A percentile compares a stretch with the other conserved stretches of the same genome.
These are phyloP conservation scores for Muntiacus muntjak DNA, from an alignment of 2,113 vertebrate genomes.

Conservation along the genomic window DNA sequence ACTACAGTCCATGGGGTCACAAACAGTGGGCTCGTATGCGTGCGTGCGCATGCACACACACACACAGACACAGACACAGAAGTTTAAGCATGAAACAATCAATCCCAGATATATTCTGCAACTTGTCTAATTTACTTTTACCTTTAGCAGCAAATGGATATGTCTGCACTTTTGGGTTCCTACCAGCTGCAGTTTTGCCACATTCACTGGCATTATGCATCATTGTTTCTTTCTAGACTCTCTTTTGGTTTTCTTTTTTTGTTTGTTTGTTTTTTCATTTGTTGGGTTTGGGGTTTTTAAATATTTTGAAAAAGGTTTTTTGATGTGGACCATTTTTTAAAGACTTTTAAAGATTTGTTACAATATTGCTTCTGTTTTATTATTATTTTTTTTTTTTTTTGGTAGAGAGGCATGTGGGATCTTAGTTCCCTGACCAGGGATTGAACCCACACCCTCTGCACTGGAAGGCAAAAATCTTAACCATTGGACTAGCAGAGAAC, in stretches of 20 bases:
- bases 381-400: background rate
- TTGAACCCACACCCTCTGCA: background rate
- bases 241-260: no score
- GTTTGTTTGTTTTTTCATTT: no score
- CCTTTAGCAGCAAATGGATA: background rate
- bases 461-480: background rate
- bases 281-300: no score
- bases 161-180: fast-evolving
- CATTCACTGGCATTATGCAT: background rate
- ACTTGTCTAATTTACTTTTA: background rate
- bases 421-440: background rate
- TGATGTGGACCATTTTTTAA: no score
- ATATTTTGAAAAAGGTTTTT: no score
- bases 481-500: background rate
- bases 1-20: background rate
- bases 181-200: background rate
- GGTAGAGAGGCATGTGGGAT: background rate
- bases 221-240: background rate
- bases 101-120: background rate
- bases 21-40: background rate
- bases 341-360: no score
- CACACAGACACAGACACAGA: no score
- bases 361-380: background rate
- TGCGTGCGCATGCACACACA: fast-evolving
- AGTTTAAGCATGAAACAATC: background rate